Evolutionary conservation across 2,113 vertebrate species (phyloP), one percentile per base, ranked within the genome.

Genomic region (Megaleporinus macrocephalus): DNA sequence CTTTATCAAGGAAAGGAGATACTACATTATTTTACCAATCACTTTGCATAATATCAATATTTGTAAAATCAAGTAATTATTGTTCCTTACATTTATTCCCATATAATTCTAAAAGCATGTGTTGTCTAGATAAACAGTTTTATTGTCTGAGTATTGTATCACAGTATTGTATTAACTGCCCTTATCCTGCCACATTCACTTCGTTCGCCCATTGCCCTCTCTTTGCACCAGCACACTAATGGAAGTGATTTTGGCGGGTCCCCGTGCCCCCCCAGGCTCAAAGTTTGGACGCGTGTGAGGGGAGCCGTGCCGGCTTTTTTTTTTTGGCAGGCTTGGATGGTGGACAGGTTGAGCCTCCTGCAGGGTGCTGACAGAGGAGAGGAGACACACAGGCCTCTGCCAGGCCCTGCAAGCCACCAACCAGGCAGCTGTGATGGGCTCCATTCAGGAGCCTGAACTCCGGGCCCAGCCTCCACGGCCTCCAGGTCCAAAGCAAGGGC

Each of bases 351-450:
- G 82, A 68, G 70, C 81, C 77, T 89, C 84, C 70, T 90, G 83
- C 86, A 84, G 82, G 82, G 86, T 79, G 83, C 85, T 87, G 83
- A 79, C 63, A 83, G 84, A 88, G 84, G 33, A 59, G 71, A 82
- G 61, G 70, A 86, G 53, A 75, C 73, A 66, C 53, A 29, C 76
- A 29, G 80, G 72, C 24, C 76, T n/a, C 84, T 92, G 91, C 90
- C 90, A 92, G 90, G 85, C 88, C 72, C 85, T 88, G 87, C 84
- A 89, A 87, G 88, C 84, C 87, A 88, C 89, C 89, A 62, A 66
- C 84, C 85, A 91, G 87, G 88, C 91, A 92, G 90, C 89, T 94
- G 90, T 94, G 91, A 92, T 91, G 91, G 65, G 63, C 92, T 92
- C 91, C 83, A 89, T 91, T 90, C 90, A 90, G 84, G 88, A 91